Percentiles rank a stretch among this genome's conserved stretches.
phyloP scores from a whole-genome alignment of 2,888 invertebrate genomes.

The Orchesellides sinensis region DNA sequence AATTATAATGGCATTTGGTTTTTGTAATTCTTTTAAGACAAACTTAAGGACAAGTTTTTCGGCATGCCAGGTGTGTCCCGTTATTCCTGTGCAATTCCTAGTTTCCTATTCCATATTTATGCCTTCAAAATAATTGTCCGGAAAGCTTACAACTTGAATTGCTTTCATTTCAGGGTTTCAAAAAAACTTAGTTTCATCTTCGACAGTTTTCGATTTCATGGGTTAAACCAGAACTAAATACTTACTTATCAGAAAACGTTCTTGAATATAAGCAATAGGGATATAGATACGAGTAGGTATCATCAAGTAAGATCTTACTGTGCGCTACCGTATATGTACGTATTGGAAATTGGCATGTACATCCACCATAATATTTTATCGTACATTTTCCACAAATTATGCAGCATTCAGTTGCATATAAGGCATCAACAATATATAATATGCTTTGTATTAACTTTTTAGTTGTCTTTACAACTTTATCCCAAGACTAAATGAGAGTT shows the following conservation, averaged over 20 bases:
- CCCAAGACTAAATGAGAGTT: neutral
- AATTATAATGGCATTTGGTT: too few species aligned
- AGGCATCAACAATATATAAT: neutral
- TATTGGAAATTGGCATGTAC: too few species aligned
- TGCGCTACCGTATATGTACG: neutral
- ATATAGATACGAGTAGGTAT: neutral
- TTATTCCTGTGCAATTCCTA: neutral
- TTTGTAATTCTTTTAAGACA: too few species aligned
- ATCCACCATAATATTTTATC: neutral
- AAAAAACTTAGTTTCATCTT: constrained; percentile 21
- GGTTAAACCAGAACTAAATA: neutral
- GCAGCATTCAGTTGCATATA: neutral
- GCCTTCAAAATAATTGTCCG: neutral
- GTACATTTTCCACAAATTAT: neutral
- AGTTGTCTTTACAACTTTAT: neutral
- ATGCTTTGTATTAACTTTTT: constrained; percentile 1
- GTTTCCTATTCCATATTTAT: neutral
- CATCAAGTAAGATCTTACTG: neutral
- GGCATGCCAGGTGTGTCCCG: neutral
- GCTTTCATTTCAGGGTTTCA: neutral
- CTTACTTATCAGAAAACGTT: neutral
- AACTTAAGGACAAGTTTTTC: too few species aligned
- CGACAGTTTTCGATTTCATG: neutral
- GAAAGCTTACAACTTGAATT: neutral
- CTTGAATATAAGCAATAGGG: neutral